phyloP scores from a whole-genome alignment of 2,888 invertebrate species.

The Cheilosia vulpina region DNA sequence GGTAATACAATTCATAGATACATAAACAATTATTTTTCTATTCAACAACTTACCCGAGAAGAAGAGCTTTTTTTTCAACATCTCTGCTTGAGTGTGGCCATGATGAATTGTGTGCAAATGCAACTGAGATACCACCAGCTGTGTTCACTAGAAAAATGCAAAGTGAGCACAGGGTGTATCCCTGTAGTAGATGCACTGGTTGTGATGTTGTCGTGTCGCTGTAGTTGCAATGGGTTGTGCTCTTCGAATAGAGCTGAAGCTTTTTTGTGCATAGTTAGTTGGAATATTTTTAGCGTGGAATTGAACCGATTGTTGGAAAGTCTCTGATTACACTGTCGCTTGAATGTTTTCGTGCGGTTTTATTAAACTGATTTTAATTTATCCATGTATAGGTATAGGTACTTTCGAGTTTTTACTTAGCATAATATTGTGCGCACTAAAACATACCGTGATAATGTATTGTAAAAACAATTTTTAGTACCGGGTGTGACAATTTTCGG shows the following conservation, averaged over 20 bases:
- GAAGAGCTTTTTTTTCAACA: constrained; percentile 48
- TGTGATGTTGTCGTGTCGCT: not conserved
- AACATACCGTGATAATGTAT: too few species aligned
- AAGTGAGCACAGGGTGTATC: constrained; percentile 99
- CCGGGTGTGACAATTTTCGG: too few species aligned
- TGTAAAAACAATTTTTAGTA: too few species aligned
- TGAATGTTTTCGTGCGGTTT: constrained; percentile 16
- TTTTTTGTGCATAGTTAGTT: constrained; percentile 17
- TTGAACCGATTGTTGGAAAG: constrained; percentile 35
- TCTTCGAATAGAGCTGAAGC: constrained; percentile 45
- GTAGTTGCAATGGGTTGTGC: constrained; percentile 38
- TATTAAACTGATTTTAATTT: not conserved
- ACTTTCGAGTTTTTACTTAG: too few species aligned
- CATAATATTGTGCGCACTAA: too few species aligned
- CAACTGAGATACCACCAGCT: constrained; percentile 99
- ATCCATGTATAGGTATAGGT: too few species aligned
- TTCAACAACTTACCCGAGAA: constrained; percentile 55
- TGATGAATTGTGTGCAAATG: constrained; percentile 82
- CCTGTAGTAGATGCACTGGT: constrained; percentile 89
- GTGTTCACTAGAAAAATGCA: constrained; percentile 93
- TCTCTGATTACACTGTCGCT: constrained; percentile 33
- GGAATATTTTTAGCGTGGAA: constrained; percentile 25
- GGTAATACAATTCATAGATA: constrained; percentile 42
- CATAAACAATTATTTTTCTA: constrained; percentile 23
- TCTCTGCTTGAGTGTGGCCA: constrained; percentile 72